Conservation (phyloP, 1,140 invertebrate species). For the Penaeus indicus region DNA sequence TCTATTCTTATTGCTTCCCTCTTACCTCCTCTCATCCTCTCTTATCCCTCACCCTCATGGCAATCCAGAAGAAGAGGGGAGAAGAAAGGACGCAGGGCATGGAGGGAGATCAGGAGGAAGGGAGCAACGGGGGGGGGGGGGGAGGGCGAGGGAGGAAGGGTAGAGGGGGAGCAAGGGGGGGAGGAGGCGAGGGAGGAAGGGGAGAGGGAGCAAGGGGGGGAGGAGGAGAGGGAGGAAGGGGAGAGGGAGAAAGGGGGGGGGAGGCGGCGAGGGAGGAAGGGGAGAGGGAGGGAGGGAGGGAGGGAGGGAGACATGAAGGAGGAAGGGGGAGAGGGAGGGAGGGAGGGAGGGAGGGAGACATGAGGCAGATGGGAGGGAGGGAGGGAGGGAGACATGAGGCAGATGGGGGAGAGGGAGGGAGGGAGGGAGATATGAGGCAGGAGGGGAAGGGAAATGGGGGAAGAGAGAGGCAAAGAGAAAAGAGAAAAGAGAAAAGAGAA, state of each 20-base stretch:
- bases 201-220: background rate
- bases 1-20: background rate
- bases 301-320: background rate
- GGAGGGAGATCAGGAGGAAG: too few relatives aligned
- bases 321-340: background rate
- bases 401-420: background rate
- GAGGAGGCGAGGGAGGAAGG: too few relatives aligned
- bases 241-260: background rate
- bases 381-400: background rate
- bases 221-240: too few relatives aligned
- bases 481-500: background rate
- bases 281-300: background rate
- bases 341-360: background rate
- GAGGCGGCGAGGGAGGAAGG: background rate
- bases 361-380: background rate
- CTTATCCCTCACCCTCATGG: background rate
- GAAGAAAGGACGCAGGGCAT: background rate
- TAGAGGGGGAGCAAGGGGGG: too few relatives aligned
- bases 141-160: too few relatives aligned
- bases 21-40: background rate
- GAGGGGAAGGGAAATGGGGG: background rate
- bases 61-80: background rate
- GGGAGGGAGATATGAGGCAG: background rate
- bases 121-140: background rate
- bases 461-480: background rate